Evolutionary conservation across 2,113 vertebrate genomes (phyloP), one percentile per base, ranked within the genome.

Genomic region (Lampris megalopsis): DNA sequence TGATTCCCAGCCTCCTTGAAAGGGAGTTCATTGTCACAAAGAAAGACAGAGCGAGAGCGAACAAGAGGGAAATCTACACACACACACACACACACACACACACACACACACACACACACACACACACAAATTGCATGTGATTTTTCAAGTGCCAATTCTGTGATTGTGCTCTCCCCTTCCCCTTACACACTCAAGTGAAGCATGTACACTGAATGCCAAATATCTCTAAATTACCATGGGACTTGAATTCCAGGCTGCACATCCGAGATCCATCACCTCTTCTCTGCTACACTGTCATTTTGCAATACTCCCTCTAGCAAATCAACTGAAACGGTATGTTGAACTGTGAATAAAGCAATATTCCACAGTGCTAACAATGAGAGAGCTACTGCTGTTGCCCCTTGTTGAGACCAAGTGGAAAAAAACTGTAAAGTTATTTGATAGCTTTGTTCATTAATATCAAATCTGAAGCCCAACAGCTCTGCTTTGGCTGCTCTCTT

Each of bases 161-260:
- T 36, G 67, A 71, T 67, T 53, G 37, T 3, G 58, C 8, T 52
- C 1, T n/a, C n/a, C 36, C 38, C 59, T 49, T 35, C 53, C 0
- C 60, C 9, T 75, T 68, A 61, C 61, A 52, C 48, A 68, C 47
- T 0, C 43, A 5, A 41, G 38, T 3, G 5, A 69, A 62, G 58
- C 56, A 65, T 49, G 61, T 56, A 57, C 49, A 36, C 74, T 58
- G 56, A 80, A 68, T 69, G 76, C 74, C 74, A 81, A 72, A 77
- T 49, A 75, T 69, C 61, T 62, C 42, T 54, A 63, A 8, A 35
- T 53, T 3, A 63, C 42, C 70, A 57, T 45, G 4, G 48, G 77
- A 64, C 24, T 24, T 24, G 80, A 85, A 86, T 83, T 81, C 41
- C 6, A 69, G 84, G 80, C 42, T 71, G 36, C 40, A 69, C 8